A percentile compares a stretch with the other conserved stretches of the same genome.
Conservation (phyloP, 1,140 invertebrate genomes). For the Drosophila murphyi region DNA sequence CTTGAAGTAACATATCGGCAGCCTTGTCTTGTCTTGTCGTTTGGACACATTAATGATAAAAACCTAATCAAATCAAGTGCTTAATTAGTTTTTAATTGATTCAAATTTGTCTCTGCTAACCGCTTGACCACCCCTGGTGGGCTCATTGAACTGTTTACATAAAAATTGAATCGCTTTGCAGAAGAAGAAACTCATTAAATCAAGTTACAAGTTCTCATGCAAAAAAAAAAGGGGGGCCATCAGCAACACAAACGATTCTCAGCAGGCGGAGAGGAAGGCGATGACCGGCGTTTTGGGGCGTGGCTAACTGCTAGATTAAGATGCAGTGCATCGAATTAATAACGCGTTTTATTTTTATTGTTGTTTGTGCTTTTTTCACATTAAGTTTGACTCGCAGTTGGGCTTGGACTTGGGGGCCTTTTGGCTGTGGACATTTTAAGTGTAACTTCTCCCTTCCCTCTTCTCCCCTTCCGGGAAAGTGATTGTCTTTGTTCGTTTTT, state of each 20-base stretch:
- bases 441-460: neutral
- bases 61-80: constrained; percentile 51
- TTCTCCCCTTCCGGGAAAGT: constrained; percentile 1
- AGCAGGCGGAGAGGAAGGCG: constrained; percentile 2
- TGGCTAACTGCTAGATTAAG: constrained; percentile 51
- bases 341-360: constrained; percentile 58
- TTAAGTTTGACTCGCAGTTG: constrained; percentile 32
- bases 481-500: constrained; percentile 25
- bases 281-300: neutral
- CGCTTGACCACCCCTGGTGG: neutral
- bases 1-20: neutral
- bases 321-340: constrained; percentile 69
- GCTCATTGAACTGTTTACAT: constrained; percentile 70
- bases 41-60: neutral
- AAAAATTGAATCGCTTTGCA: constrained; percentile 63
- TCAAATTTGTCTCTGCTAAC: neutral
- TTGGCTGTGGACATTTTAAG: constrained; percentile 1
- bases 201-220: constrained; percentile 53
- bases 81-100: constrained; percentile 72
- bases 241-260: constrained; percentile 30
- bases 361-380: constrained; percentile 21
- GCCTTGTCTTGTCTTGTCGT: neutral
- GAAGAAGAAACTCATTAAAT: constrained; percentile 60
- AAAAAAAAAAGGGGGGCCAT: constrained; percentile 5
- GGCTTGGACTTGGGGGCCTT: neutral